Conservation (phyloP, 2,888 invertebrate species). For the Uropetala carovei region DNA sequence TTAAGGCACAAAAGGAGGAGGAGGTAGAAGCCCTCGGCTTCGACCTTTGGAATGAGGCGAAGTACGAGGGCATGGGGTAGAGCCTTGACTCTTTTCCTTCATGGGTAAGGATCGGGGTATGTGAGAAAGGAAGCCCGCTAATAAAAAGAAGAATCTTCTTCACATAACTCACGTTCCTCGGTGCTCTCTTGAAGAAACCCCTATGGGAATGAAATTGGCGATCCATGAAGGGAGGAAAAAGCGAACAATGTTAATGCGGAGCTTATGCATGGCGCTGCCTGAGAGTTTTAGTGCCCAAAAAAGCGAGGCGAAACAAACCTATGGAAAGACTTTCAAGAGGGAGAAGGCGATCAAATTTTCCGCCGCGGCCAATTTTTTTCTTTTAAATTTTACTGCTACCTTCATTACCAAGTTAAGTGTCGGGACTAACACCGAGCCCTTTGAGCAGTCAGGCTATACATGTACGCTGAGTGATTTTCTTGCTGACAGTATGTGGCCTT, state of each 20-base stretch:
- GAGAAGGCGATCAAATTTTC: too few relatives aligned
- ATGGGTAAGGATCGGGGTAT: conserved; percentile 23
- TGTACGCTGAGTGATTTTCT: too few relatives aligned
- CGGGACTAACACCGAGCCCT: too few relatives aligned
- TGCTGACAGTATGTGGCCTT: too few relatives aligned
- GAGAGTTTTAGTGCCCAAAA: too few relatives aligned
- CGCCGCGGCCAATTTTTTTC: too few relatives aligned
- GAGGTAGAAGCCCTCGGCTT: background rate
- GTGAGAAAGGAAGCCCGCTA: conserved; percentile 38
- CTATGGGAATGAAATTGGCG: conserved; percentile 38
- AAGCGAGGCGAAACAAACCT: too few relatives aligned
- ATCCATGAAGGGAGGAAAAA: conserved; percentile 46
- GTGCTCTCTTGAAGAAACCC: background rate
- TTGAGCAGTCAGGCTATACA: too few relatives aligned
- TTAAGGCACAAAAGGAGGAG: background rate
- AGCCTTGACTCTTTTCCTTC: background rate
- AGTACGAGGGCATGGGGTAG: background rate
- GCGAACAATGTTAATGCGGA: conserved; percentile 45
- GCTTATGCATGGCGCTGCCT: background rate
- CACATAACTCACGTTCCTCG: conserved; percentile 39
- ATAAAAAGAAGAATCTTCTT: too few relatives aligned
- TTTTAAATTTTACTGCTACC: too few relatives aligned
- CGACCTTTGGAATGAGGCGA: background rate
- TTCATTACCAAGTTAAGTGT: too few relatives aligned
- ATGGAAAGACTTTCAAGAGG: too few relatives aligned